A percentile compares a stretch with the other conserved stretches of the same genome.
phyloP scores from a whole-genome alignment of 2,888 invertebrate species.

The Linnaemya vulpina region DNA sequence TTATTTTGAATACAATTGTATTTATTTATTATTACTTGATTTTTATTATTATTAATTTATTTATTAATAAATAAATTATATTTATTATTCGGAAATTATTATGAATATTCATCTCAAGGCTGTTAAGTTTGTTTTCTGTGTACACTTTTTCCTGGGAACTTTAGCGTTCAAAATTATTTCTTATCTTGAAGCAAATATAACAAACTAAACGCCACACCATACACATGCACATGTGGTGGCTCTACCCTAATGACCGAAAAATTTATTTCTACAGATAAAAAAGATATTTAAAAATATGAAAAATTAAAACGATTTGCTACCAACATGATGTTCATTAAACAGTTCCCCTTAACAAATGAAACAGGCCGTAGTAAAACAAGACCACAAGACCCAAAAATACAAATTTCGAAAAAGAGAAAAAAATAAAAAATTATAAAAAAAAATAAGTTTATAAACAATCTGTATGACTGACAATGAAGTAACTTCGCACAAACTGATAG shows the following conservation, averaged over 20 bases:
- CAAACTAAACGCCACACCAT: constrained; percentile 15
- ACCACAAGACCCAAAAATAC: constrained; percentile 32
- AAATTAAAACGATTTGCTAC: constrained; percentile 14
- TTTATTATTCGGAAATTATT: too few species aligned
- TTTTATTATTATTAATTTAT: too few species aligned
- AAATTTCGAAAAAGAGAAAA: too few species aligned
- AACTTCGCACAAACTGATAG: constrained; percentile 62
- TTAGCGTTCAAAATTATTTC: neutral
- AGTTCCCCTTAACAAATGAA: constrained; percentile 36
- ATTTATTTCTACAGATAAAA: neutral
- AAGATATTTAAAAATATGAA: too few species aligned
- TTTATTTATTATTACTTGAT: too few species aligned
- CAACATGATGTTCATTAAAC: constrained; percentile 28
- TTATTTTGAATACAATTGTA: too few species aligned
- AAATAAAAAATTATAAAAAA: constrained; percentile 13
- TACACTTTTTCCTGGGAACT: neutral
- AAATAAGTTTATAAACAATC: constrained; percentile 46
- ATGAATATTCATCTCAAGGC: too few species aligned
- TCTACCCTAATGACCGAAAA: constrained; percentile 3
- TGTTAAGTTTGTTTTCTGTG: neutral
- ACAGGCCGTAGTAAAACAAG: constrained; percentile 24
- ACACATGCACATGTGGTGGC: neutral
- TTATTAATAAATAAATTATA: too few species aligned
- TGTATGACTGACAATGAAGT: constrained; percentile 70
- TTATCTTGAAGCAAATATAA: neutral